These are phyloP conservation scores for Eupelmus urozonus DNA, from an alignment of 2,888 invertebrate genomes.

Conservation along the genomic window DNA sequence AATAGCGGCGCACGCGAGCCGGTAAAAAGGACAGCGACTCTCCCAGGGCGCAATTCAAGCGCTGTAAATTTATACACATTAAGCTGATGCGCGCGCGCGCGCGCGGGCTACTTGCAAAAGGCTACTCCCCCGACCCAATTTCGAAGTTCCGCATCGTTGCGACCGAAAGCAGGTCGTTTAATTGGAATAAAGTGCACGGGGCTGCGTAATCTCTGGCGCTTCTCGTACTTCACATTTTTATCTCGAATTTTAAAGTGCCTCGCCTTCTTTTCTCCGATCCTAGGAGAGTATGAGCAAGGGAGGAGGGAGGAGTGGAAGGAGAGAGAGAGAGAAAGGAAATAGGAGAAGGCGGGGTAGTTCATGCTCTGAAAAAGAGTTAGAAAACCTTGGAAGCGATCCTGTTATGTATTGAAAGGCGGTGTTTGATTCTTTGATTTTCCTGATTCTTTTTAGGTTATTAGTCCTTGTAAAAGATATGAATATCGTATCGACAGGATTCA, in stretches of 20 bases:
- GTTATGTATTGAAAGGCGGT: too few relatives aligned
- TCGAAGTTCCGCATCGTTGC: constrained; percentile 31
- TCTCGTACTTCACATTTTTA: constrained; percentile 38
- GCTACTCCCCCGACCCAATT: constrained; percentile 29
- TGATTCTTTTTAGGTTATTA: too few relatives aligned
- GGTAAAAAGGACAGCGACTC: background rate
- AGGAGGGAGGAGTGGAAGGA: too few relatives aligned
- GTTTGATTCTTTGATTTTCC: too few relatives aligned
- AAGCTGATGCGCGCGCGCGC: constrained; percentile 36
- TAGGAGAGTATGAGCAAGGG: too few relatives aligned
- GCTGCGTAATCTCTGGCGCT: constrained; percentile 64
- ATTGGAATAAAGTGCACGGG: constrained; percentile 65
- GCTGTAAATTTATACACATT: constrained; percentile 14
- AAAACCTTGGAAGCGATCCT: too few relatives aligned
- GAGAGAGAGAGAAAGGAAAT: too few relatives aligned
- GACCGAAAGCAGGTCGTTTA: constrained; percentile 57
- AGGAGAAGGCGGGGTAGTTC: too few relatives aligned
- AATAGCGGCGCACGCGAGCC: too few relatives aligned
- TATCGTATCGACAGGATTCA: too few relatives aligned
- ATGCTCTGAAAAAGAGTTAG: too few relatives aligned
- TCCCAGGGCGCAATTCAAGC: background rate
- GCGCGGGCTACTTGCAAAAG: constrained; percentile 31
- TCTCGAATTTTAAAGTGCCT: constrained; percentile 22
- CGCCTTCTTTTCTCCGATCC: constrained; percentile 56
- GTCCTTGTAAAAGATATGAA: too few relatives aligned